phyloP scores from a whole-genome alignment of 1,140 invertebrate genomes.

The Lepidurus apus region DNA sequence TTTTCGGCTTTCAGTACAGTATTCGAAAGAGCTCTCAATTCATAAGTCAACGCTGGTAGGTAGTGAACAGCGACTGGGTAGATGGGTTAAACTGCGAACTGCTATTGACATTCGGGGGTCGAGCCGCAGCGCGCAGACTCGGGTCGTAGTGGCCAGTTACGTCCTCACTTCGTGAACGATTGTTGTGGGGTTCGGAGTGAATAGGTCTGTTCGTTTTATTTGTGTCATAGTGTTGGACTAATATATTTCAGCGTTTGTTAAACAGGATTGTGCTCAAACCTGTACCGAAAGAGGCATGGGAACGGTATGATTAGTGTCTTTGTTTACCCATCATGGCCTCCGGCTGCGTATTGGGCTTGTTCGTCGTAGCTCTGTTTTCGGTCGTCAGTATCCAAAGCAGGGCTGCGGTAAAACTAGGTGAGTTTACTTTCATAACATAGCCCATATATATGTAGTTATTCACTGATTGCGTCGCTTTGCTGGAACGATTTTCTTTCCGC shows the following conservation, averaged over 20 bases:
- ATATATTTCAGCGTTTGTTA: background rate
- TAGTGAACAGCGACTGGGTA: background rate
- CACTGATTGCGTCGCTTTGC: background rate
- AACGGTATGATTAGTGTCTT: conserved; percentile 10
- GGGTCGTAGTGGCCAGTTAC: background rate
- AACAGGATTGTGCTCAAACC: background rate
- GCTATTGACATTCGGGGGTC: background rate
- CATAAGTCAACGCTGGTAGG: background rate
- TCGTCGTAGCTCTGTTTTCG: conserved; percentile 2
- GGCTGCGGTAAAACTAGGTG: background rate
- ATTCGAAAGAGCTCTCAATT: background rate
- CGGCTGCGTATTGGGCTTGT: background rate
- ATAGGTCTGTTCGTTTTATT: background rate
- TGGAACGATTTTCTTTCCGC: too few species aligned
- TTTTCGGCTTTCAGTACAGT: too few species aligned
- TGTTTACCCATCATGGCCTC: conserved; percentile 17
- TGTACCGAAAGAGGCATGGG: background rate
- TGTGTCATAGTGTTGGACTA: background rate
- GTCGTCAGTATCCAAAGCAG: background rate
- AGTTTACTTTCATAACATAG: background rate
- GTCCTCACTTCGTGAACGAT: conserved; percentile 4
- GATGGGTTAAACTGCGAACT: background rate
- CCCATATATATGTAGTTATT: background rate
- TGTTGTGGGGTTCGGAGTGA: background rate
- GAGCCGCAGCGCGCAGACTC: background rate